phyloP scores from a whole-genome alignment of 1,140 invertebrate genomes.

The Trichonephila inaurata region DNA sequence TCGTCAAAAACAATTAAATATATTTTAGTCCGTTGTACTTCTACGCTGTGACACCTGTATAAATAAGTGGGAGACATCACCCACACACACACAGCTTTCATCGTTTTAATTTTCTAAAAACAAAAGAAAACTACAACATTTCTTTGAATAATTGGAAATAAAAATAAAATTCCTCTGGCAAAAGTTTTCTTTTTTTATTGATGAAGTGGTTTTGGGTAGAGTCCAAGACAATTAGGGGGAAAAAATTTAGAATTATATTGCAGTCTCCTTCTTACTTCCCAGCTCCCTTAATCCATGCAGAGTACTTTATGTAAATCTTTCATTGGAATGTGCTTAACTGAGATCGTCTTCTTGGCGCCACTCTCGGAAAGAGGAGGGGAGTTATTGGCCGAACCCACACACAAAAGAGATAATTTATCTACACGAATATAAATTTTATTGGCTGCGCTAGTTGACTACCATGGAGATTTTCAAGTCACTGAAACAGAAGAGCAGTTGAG shows the following conservation, averaged over 20 bases:
- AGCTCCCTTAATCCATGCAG: not conserved
- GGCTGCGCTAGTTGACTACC: not conserved
- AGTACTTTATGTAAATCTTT: conserved; percentile 32
- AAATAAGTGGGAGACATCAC: too few relatives aligned
- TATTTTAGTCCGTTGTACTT: too few relatives aligned
- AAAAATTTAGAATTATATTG: conserved; percentile 12
- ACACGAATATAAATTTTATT: conserved; percentile 36
- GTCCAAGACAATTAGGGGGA: conserved; percentile 4
- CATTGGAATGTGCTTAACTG: conserved; percentile 40
- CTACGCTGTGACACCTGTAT: too few relatives aligned
- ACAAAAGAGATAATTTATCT: conserved; percentile 35
- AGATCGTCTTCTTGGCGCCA: conserved; percentile 37
- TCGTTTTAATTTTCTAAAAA: not conserved
- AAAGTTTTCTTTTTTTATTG: conserved; percentile 19
- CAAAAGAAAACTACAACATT: not conserved
- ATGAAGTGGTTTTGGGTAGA: conserved; percentile 32
- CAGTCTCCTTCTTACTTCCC: not conserved
- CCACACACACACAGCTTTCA: too few relatives aligned
- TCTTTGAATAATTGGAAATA: not conserved
- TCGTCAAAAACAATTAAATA: too few relatives aligned
- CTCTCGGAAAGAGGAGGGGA: not conserved
- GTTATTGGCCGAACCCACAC: conserved; percentile 24
- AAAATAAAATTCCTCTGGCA: not conserved
- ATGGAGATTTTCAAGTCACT: conserved; percentile 1
- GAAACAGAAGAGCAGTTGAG: not conserved